Evolutionary conservation across 2,113 vertebrate species (phyloP).

Genomic region (Loxodonta africana): DNA sequence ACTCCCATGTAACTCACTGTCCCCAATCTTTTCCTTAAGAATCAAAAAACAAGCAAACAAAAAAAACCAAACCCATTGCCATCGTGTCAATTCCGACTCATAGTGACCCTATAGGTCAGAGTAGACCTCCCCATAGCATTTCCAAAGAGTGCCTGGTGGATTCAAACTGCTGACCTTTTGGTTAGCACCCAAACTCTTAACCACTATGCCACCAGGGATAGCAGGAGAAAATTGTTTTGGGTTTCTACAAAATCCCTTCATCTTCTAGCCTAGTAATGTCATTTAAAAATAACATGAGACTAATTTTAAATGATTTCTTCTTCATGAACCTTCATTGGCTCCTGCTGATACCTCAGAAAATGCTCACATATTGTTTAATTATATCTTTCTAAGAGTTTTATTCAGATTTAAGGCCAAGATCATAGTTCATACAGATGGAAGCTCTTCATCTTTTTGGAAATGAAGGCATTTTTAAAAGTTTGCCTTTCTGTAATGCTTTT

Average conservation of each 20-base stretch:
- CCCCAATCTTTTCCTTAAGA: neutral
- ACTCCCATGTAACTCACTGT: neutral
- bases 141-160: no score
- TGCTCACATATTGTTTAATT: neutral
- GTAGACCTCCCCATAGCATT: no score
- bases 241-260: neutral
- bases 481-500: neutral
- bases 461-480: neutral
- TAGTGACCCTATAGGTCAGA: no score
- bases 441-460: constrained; percentile 16
- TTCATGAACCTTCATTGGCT: neutral
- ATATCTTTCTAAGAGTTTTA: neutral
- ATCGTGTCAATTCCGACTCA: no score
- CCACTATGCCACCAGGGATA: neutral
- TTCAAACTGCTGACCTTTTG: no score
- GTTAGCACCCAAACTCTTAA: no score
- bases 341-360: neutral
- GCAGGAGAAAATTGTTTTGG: neutral
- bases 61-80: no score
- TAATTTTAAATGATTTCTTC: neutral
- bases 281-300: neutral
- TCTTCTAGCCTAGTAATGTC: neutral
- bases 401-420: neutral
- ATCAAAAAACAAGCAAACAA: no score
- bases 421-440: neutral